Evolutionary conservation across 2,888 invertebrate species (phyloP).

Genomic region (Acronicta alni): DNA sequence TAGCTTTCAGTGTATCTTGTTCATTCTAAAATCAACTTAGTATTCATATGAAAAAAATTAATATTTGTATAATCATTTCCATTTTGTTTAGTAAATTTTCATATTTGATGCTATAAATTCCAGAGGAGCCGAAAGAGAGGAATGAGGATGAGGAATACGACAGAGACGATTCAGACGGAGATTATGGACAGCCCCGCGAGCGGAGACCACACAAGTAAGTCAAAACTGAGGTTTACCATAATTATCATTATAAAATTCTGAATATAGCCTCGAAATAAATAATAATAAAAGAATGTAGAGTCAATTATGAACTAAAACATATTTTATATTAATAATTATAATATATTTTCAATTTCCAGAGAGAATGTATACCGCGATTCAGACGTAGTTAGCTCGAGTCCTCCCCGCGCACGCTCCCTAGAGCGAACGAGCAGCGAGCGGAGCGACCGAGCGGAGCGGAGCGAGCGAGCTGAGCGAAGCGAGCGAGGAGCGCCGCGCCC

Average conservation of each 20-base stretch:
- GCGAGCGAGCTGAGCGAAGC: slow-evolving; percentile 33
- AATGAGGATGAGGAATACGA: slow-evolving; percentile 83
- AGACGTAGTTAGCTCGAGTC: slow-evolving; percentile 71
- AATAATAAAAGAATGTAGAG: too few relatives aligned
- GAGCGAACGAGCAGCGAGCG: slow-evolving; percentile 13
- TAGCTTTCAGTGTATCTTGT: too few relatives aligned
- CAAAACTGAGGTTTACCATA: neutral
- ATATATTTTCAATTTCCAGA: slow-evolving; percentile 64
- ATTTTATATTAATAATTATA: too few relatives aligned
- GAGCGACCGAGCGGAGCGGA: slow-evolving; percentile 25
- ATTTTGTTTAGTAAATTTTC: too few relatives aligned
- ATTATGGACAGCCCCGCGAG: slow-evolving; percentile 68
- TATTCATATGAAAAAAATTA: too few relatives aligned
- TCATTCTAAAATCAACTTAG: too few relatives aligned
- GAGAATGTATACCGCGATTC: slow-evolving; percentile 89
- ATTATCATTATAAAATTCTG: neutral
- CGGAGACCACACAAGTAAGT: slow-evolving; percentile 78
- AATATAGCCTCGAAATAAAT: neutral
- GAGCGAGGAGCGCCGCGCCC: slow-evolving; percentile 48
- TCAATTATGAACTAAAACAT: too few relatives aligned
- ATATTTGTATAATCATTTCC: too few relatives aligned
- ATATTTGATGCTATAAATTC: slow-evolving; percentile 37
- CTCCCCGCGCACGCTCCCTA: slow-evolving; percentile 68
- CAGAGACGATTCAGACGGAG: slow-evolving; percentile 86
- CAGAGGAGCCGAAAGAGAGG: slow-evolving; percentile 83